Evolutionary conservation across 2,797 vertebrate genomes (phyloP), one percentile per base, ranked within the genome.

Genomic region (Eleutherodactylus coqui): DNA sequence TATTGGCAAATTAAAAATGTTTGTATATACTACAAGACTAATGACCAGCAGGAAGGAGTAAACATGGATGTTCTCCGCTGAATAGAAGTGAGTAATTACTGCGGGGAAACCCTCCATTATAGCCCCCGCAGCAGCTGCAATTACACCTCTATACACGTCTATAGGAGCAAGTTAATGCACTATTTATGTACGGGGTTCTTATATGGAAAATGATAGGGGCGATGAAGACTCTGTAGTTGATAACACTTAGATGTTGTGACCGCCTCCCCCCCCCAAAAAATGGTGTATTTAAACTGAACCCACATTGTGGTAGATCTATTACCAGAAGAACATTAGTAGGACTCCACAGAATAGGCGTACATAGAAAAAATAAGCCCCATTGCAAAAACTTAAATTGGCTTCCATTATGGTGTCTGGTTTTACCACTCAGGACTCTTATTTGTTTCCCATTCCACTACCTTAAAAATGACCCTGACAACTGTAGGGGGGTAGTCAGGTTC

Each of bases 11-110:
- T 85, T 73, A 79, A 79, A 43, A 85, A 80, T 79, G 49, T 79
- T 85, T 79, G 76, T 64, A 69, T 32, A 47, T 62, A 58, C 21
- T 2, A 43, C 38, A 13, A 72, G 49, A 55, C 17, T 70, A 85
- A 79, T 79, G 79, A 79, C 21, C 60, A 32, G 53, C 11, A 7
- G 38, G 58, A 29, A 55, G 47, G 76, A 85, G 55, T 29, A 70
- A 79, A 79, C 64, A 79, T 11, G 6, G 70, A 72, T 36, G 51
- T 58, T 79, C 83, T 62, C 55, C 27, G 11, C 38, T 43, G 62
- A 72, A 79, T 85, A 41, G 70, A 73, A 67, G 32, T 34, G 75
- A 67, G 62, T 79, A 85, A 85, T 85, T 85, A 85, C 70, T 45
- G 53, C 67, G 47, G 62, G 41, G 34, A 83, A 83, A 58, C 79